Conservation (phyloP, 2,797 vertebrate genomes). For the Trachurus trachurus region DNA sequence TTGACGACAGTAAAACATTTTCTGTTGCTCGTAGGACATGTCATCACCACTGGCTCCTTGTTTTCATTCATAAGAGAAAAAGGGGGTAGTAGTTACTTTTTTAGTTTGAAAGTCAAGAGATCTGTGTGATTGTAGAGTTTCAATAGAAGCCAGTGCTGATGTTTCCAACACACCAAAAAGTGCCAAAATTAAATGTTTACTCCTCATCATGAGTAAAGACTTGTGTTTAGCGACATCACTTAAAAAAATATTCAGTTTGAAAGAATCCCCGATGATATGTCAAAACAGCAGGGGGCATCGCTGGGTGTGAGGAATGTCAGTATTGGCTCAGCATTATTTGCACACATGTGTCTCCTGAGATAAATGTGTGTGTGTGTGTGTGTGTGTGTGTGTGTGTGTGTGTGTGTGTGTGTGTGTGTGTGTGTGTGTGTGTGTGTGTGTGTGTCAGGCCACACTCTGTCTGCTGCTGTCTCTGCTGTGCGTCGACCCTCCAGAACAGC, state of each 20-base stretch:
- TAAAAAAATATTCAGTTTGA: slow-evolving; percentile 56
- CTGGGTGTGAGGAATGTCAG: slow-evolving; percentile 38
- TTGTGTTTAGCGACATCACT: slow-evolving; percentile 7
- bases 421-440: slow-evolving; percentile 16
- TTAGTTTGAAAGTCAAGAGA: slow-evolving; percentile 16
- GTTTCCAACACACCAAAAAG: slow-evolving; percentile 2
- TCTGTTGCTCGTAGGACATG: neutral
- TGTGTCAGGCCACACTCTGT: slow-evolving; percentile 86
- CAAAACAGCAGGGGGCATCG: slow-evolving; percentile 22
- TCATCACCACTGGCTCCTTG: no score
- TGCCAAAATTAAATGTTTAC: neutral
- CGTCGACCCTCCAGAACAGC: slow-evolving; percentile 74
- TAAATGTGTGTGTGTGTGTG: slow-evolving; percentile 5
- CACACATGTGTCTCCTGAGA: neutral
- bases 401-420: slow-evolving; percentile 7
- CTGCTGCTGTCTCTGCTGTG: slow-evolving; percentile 81
- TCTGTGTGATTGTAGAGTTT: slow-evolving; percentile 1
- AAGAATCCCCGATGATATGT: slow-evolving; percentile 46
- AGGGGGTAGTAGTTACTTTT: neutral
- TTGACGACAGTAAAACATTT: neutral
- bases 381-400: slow-evolving; percentile 29
- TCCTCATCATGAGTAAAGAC: slow-evolving; percentile 10
- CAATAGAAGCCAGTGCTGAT: neutral
- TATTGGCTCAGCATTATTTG: slow-evolving; percentile 35
- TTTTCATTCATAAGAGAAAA: neutral